Evolutionary conservation across 2,113 vertebrate species (phyloP).

Genomic region (Laterallus jamaicensis): DNA sequence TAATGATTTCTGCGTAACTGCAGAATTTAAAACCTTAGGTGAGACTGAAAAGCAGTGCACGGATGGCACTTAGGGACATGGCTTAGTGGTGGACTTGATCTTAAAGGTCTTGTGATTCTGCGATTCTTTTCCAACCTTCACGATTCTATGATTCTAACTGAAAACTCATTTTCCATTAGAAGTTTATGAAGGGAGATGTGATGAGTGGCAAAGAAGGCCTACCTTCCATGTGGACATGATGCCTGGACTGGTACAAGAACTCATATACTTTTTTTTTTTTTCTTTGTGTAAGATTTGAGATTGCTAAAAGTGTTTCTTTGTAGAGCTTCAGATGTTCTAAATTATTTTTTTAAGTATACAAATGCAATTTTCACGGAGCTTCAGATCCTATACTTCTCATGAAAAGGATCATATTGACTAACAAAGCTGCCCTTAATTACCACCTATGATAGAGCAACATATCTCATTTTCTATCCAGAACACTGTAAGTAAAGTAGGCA

Average conservation of each 20-base stretch:
- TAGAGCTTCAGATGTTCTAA: background rate
- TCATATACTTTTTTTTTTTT: background rate
- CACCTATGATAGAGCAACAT: background rate
- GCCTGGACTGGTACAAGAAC: background rate
- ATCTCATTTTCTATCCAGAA: background rate
- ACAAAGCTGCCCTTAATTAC: background rate
- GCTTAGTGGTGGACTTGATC: no score
- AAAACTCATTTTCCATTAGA: background rate
- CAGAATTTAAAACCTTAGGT: background rate
- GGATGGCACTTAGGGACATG: no score
- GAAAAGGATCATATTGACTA: background rate
- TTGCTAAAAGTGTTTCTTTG: background rate
- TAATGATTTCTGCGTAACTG: background rate
- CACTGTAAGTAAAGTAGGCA: background rate
- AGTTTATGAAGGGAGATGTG: background rate
- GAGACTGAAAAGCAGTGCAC: background rate
- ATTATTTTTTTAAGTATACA: background rate
- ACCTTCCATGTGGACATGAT: background rate
- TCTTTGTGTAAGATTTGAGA: background rate
- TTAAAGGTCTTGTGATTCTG: no score
- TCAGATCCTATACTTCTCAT: background rate
- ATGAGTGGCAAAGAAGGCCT: background rate
- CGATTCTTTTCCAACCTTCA: no score
- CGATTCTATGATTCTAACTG: background rate
- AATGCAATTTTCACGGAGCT: background rate